Evolutionary conservation across 2,113 vertebrate genomes (phyloP), one percentile per base, ranked within the genome.

Genomic region (Formicarius rufipectus): DNA sequence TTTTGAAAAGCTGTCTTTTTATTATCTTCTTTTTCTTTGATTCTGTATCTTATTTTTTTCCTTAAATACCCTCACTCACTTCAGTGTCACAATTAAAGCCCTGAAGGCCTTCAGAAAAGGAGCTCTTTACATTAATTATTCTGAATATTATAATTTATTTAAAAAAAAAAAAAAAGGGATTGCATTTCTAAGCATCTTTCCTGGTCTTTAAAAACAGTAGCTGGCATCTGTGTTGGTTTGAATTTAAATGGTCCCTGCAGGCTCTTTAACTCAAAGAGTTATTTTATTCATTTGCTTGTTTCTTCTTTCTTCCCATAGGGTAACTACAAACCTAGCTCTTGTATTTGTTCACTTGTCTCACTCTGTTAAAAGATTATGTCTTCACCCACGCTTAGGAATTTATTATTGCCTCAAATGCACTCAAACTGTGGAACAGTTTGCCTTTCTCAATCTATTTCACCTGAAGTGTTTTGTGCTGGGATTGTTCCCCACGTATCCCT

Each of bases 221-320:
- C 73, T 95, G 96, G 76, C 90, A 95, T 97, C 94, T 91, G 63
- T 87, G 87, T 90, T 95, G 87, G 77, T 59, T 95, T 97, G 93
- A 95, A 97, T 97, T 91, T 86, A 91, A 87, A 97, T 95, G 37
- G 82, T 89, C 73, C 87, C 96, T 90, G 66, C 69, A 97, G 96
- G 96, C 87, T 94, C 74, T 96, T 96, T 96, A 89, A 83, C 31
- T 96, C 77, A 93, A 90, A 94, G 74, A 81, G 47, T 78, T 95
- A 83, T 94, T 96, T 97, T 96, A 96, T 94, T 96, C 76, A 96
- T 90, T 97, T 90, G 37, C 23, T 94, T 96, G 63, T 93, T 96
- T 78, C 85, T 67, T 88, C 78, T 89, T 92, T 97, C 73, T 95
- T 95, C 84, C 92, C 7, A 1, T 64, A 95, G 96, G 96, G 73